A percentile compares a stretch with the other conserved stretches of the same genome.
phyloP scores from a whole-genome alignment of 35 echinoderm and acorn worm genomes.

The Ophiothrix spiculata region DNA sequence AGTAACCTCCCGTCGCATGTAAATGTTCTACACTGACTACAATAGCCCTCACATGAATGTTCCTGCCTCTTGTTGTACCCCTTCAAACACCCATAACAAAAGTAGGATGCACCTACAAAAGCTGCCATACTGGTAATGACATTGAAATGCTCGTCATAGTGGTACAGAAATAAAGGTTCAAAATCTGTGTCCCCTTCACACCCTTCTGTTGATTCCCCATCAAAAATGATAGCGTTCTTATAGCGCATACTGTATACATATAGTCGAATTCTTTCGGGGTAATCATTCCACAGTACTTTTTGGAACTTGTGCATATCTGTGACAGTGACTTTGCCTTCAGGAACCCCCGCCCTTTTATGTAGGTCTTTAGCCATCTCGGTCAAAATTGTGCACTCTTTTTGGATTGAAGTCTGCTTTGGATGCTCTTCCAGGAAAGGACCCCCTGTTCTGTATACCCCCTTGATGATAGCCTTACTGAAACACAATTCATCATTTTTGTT shows the following conservation, averaged over 20 bases:
- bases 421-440: not conserved
- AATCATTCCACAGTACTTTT: not conserved
- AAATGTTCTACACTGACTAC: not conserved
- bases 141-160: constrained; percentile 26
- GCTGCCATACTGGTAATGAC: constrained; percentile 9
- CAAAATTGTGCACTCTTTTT: not conserved
- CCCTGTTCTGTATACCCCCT: not conserved
- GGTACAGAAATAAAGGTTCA: constrained; percentile 4
- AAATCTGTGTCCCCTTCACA: not conserved
- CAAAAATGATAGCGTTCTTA: not conserved
- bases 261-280: not conserved
- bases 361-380: not conserved
- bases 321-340: not conserved
- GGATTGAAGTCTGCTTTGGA: not conserved
- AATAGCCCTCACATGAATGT: constrained; percentile 6
- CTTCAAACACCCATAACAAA: constrained; percentile 28
- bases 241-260: not conserved
- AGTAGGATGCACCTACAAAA: constrained; percentile 18
- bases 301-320: not conserved
- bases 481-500: not conserved
- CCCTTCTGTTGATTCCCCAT: too few species aligned
- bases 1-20: not conserved
- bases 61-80: not conserved
- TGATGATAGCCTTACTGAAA: not conserved
- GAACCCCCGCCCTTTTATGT: not conserved